phyloP scores from a whole-genome alignment of 2,113 vertebrate species.

The Toxostoma redivivum region DNA sequence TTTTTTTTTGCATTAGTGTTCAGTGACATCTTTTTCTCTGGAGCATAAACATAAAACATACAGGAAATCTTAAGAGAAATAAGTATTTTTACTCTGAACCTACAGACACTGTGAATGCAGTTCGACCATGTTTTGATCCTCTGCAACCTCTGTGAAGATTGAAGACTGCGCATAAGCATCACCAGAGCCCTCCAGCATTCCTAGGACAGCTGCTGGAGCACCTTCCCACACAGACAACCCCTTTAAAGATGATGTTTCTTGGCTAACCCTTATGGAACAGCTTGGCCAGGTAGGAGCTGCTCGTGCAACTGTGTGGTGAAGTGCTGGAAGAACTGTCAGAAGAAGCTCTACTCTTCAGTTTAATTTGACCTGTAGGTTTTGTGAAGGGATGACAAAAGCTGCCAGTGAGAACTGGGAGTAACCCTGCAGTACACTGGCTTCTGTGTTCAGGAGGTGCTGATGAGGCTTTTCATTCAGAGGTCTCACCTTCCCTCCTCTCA shows the following conservation, averaged over 20 bases:
- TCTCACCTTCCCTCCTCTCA: constrained; percentile 29
- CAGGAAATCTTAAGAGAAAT: background rate
- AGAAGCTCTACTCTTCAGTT: background rate
- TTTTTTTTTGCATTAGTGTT: background rate
- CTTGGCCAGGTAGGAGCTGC: background rate
- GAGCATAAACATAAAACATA: background rate
- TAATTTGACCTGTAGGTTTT: background rate
- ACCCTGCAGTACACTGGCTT: constrained; percentile 2
- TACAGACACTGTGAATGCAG: background rate
- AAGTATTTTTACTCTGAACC: background rate
- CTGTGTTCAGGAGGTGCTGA: background rate
- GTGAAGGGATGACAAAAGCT: background rate
- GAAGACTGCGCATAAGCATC: background rate
- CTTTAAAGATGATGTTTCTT: background rate
- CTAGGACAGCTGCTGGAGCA: background rate
- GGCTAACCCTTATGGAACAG: background rate
- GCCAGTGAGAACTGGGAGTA: constrained; percentile 22
- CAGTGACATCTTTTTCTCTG: background rate
- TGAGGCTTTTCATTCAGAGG: constrained; percentile 25
- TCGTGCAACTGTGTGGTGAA: rapidly evolving
- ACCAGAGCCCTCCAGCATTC: background rate
- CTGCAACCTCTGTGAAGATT: background rate
- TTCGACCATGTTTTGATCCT: background rate
- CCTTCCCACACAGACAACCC: background rate
- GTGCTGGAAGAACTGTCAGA: background rate